A percentile compares a stretch with the other conserved stretches of the same genome.
Evolutionary conservation across 2,113 vertebrate genomes (phyloP).

Genomic region (Cichladusa arquata): DNA sequence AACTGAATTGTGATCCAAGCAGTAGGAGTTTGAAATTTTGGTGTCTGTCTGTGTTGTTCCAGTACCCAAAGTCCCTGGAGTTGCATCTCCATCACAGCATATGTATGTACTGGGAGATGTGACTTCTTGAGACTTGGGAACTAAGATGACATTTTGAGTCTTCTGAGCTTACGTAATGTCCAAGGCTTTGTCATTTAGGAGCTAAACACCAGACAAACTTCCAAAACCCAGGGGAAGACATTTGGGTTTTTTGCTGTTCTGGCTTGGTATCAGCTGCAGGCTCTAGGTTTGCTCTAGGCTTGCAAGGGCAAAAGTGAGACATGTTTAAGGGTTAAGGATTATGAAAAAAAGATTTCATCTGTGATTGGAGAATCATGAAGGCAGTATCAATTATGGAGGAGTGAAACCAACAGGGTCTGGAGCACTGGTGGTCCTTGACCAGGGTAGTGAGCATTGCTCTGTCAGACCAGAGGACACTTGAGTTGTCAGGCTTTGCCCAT

Average conservation of each 20-base stretch:
- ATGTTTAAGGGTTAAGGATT: neutral
- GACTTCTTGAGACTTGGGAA: neutral
- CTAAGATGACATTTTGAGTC: neutral
- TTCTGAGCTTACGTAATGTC: neutral
- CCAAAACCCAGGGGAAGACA: neutral
- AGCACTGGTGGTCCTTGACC: neutral
- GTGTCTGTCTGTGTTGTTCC: neutral
- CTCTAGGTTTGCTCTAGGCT: neutral
- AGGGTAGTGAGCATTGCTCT: fast-evolving
- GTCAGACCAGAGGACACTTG: neutral
- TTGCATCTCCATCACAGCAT: neutral
- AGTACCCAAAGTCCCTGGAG: neutral
- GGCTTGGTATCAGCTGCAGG: neutral
- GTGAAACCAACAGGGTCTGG: neutral
- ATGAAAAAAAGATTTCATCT: neutral
- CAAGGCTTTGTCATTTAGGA: neutral
- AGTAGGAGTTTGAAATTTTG: neutral
- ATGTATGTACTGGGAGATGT: neutral
- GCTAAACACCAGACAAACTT: neutral
- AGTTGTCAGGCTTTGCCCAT: neutral
- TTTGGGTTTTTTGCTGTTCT: neutral
- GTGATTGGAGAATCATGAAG: neutral
- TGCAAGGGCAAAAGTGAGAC: neutral
- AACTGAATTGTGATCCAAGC: neutral
- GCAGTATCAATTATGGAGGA: neutral